Evolutionary conservation across 2,113 vertebrate genomes (phyloP).

Genomic region (Neopipo cinnamomea): DNA sequence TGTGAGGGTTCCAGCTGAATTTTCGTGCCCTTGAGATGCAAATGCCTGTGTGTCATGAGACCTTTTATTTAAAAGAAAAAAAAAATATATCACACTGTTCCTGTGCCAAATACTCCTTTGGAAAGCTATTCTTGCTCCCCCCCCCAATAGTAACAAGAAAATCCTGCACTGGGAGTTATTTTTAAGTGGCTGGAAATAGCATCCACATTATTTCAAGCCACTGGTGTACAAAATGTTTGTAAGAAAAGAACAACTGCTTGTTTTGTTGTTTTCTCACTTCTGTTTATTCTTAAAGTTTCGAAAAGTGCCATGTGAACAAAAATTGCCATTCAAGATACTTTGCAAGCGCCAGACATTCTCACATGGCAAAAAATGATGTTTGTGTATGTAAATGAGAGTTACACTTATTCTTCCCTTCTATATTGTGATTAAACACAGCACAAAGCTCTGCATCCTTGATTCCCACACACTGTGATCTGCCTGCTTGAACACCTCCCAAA

Average conservation of each 20-base stretch:
- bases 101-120: constrained; percentile 68
- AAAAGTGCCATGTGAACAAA: constrained; percentile 38
- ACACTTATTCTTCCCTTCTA: neutral
- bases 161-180: constrained; percentile 74
- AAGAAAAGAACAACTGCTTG: constrained; percentile 63
- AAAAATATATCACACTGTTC: constrained; percentile 33
- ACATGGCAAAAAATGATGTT: neutral
- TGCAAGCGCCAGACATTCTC: neutral
- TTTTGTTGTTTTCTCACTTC: constrained; percentile 65
- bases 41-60: constrained; percentile 59
- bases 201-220: constrained; percentile 74
- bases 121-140: constrained; percentile 71
- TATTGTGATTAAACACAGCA: neutral
- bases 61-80: constrained; percentile 58
- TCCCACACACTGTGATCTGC: neutral
- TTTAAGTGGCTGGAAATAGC: constrained; percentile 74
- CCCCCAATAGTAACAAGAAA: constrained; percentile 74
- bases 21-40: constrained; percentile 18
- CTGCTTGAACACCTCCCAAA: neutral
- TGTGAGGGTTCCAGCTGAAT: neutral
- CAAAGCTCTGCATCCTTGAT: neutral
- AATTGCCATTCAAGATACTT: neutral
- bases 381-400: neutral
- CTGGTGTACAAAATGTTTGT: constrained; percentile 64
- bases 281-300: constrained; percentile 39